Evolutionary conservation across 2,113 vertebrate species (phyloP).

Genomic region (Zonotrichia leucophrys): DNA sequence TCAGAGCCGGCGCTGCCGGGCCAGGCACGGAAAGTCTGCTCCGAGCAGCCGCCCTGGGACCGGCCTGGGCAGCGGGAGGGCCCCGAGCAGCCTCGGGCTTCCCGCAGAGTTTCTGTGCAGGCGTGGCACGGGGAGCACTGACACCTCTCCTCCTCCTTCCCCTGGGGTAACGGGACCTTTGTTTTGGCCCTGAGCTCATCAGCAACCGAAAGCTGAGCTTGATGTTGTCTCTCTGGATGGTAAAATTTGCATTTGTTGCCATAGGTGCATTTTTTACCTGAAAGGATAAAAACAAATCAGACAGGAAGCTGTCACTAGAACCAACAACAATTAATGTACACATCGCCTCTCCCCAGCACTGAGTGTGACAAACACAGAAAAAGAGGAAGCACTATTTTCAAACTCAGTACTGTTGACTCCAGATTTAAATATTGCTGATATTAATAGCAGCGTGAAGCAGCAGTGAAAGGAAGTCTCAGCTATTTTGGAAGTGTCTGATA

Average conservation of each 20-base stretch:
- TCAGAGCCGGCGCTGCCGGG: fast-evolving
- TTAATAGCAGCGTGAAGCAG: background rate
- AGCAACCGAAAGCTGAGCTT: constrained; percentile 81
- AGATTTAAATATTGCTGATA: background rate
- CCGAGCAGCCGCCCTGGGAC: background rate
- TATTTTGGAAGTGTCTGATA: background rate
- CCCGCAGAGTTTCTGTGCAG: background rate
- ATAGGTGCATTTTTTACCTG: constrained; percentile 92
- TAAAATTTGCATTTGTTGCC: constrained; percentile 92
- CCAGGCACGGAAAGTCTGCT: background rate
- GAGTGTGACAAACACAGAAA: background rate
- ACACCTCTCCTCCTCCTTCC: constrained; percentile 17
- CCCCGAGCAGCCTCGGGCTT: background rate
- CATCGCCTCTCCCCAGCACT: background rate
- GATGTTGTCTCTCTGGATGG: constrained; percentile 82
- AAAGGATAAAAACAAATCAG: background rate
- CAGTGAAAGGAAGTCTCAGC: background rate
- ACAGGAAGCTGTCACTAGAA: background rate
- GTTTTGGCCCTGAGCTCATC: constrained; percentile 86
- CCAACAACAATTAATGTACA: fast-evolving
- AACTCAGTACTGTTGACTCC: background rate
- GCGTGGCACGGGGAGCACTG: fast-evolving
- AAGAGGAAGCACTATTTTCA: background rate
- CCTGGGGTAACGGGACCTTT: background rate
- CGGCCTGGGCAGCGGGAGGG: background rate